Conservation (phyloP, 2,888 invertebrate genomes). For the Isotomurus palustris region DNA sequence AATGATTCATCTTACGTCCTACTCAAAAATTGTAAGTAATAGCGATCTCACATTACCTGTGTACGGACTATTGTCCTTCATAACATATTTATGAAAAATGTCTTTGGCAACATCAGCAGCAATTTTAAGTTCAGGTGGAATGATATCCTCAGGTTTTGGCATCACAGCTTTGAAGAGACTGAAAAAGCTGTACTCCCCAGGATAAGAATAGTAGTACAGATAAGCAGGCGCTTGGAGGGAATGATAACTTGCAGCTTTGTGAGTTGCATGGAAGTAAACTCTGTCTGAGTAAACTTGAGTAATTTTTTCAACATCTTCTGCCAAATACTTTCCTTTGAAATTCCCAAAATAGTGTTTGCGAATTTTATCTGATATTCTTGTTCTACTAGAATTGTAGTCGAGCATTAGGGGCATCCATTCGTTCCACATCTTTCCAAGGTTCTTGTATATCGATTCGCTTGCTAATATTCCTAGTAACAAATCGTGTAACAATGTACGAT, state of each 20-base stretch:
- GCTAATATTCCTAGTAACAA: conserved; percentile 14
- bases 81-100: conserved; percentile 13
- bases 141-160: conserved; percentile 17
- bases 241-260: conserved; percentile 24
- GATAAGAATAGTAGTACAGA: conserved; percentile 33
- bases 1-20: no score
- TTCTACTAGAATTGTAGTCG: conserved; percentile 20
- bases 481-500: background rate
- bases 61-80: conserved; percentile 1
- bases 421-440: conserved; percentile 22
- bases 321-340: conserved; percentile 6
- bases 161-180: conserved; percentile 27
- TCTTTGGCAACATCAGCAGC: conserved; percentile 21
- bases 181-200: conserved; percentile 32
- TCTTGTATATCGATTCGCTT: conserved; percentile 12
- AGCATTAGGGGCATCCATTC: conserved; percentile 20
- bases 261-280: conserved; percentile 28
- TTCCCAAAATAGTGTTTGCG: conserved; percentile 29
- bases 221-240: conserved; percentile 28
- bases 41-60: conserved; percentile 12
- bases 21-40: conserved; percentile 4
- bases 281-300: conserved; percentile 34
- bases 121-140: conserved; percentile 23
- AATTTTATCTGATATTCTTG: conserved; percentile 21
- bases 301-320: conserved; percentile 19